These are phyloP conservation scores for Siniperca scherzeri DNA, from an alignment of 2,797 vertebrate species.

Conservation along the genomic window DNA sequence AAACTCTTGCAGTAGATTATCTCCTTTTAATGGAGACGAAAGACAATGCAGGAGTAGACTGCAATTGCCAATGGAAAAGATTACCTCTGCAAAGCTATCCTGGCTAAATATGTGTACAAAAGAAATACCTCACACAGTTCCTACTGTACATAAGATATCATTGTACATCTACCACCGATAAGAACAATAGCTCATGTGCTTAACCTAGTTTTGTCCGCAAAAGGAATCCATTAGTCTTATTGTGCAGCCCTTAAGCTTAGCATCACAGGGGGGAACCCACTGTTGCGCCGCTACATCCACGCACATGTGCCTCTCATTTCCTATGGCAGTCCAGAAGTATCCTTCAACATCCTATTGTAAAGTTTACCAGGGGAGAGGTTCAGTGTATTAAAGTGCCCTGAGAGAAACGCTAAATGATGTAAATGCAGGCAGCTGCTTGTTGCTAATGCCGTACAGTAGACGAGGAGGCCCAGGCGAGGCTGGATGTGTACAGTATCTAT, in stretches of 20 bases:
- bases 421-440: slow-evolving; percentile 95
- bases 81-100: slow-evolving; percentile 63
- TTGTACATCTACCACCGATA: slow-evolving; percentile 61
- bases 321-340: slow-evolving; percentile 82
- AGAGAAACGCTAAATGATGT: slow-evolving; percentile 88
- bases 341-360: slow-evolving; percentile 88
- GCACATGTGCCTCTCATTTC: slow-evolving; percentile 87
- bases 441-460: slow-evolving; percentile 87
- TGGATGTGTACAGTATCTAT: slow-evolving; percentile 82
- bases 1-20: slow-evolving; percentile 87
- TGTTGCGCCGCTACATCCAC: slow-evolving; percentile 65
- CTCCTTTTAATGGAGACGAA: slow-evolving; percentile 85
- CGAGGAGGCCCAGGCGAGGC: slow-evolving; percentile 73
- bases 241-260: slow-evolving; percentile 76
- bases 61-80: slow-evolving; percentile 71
- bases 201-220: slow-evolving; percentile 78
- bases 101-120: slow-evolving; percentile 53
- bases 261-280: slow-evolving; percentile 69
- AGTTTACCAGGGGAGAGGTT: slow-evolving; percentile 90
- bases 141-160: slow-evolving; percentile 49
- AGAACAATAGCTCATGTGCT: slow-evolving; percentile 78
- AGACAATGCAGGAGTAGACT: slow-evolving; percentile 69
- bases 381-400: slow-evolving; percentile 90
- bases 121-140: slow-evolving; percentile 59
- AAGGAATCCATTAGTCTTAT: slow-evolving; percentile 85